Conservation (phyloP, 2,797 vertebrate species). For the Argyrosomus regius region DNA sequence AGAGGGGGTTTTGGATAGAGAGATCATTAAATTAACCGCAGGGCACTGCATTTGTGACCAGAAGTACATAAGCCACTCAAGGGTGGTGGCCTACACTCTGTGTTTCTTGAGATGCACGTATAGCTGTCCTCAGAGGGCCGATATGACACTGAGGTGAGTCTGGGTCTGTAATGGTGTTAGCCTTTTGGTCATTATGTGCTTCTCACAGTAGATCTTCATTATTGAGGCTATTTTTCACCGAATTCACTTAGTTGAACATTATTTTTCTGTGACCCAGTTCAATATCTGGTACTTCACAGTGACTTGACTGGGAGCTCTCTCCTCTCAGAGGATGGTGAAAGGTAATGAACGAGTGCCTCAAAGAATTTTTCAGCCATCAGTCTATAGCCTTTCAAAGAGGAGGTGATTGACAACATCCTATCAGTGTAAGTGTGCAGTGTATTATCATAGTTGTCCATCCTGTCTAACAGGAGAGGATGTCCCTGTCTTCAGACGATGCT, state of each 20-base stretch:
- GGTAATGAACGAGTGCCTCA: constrained; percentile 77
- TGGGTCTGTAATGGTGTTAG: constrained; percentile 65
- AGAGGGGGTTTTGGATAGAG: constrained; percentile 79
- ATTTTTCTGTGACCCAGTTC: constrained; percentile 71
- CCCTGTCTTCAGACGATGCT: constrained; percentile 80
- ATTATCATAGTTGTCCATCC: constrained; percentile 80
- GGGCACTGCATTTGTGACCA: constrained; percentile 85
- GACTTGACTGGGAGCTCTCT: constrained; percentile 65
- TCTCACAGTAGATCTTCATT: constrained; percentile 76
- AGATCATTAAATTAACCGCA: constrained; percentile 89
- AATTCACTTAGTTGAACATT: constrained; percentile 65
- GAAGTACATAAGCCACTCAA: constrained; percentile 80
- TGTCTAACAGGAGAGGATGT: constrained; percentile 82
- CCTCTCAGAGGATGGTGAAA: constrained; percentile 66
- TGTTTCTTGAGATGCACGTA: constrained; percentile 72
- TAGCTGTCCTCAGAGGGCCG: constrained; percentile 70
- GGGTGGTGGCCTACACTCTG: constrained; percentile 71
- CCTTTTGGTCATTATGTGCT: constrained; percentile 79
- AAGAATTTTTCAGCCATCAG: constrained; percentile 70
- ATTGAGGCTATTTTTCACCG: constrained; percentile 62
- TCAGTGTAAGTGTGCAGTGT: constrained; percentile 77
- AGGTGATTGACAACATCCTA: constrained; percentile 81
- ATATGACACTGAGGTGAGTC: constrained; percentile 58
- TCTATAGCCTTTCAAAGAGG: constrained; percentile 70
- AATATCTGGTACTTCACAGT: constrained; percentile 61